Conservation (phyloP, 2,888 invertebrate species). For the Lithodes maja region DNA sequence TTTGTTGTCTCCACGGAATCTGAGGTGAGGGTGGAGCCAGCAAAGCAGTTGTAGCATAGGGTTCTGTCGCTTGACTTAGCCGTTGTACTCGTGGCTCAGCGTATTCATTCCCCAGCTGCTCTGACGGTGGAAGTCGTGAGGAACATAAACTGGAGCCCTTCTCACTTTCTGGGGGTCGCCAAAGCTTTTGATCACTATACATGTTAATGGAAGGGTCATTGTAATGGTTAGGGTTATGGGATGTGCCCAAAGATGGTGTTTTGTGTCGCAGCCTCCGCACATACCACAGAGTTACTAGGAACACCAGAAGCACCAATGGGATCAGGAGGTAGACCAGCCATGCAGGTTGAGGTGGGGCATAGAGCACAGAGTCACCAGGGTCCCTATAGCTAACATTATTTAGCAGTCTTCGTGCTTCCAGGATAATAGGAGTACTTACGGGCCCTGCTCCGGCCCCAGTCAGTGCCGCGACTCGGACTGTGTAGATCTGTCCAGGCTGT, state of each 20-base stretch:
- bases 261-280: conserved; percentile 43
- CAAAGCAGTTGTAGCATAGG: conserved; percentile 51
- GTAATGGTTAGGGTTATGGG: conserved; percentile 29
- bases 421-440: conserved; percentile 83
- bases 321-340: conserved; percentile 61
- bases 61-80: conserved; percentile 35
- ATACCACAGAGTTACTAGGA: conserved; percentile 47
- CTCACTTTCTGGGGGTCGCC: conserved; percentile 58
- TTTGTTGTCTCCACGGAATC: conserved; percentile 34
- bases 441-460: conserved; percentile 92
- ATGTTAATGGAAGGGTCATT: conserved; percentile 58
- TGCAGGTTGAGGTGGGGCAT: conserved; percentile 51
- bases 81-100: conserved; percentile 44
- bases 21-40: conserved; percentile 42
- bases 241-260: conserved; percentile 22
- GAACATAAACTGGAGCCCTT: conserved; percentile 51
- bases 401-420: conserved; percentile 20
- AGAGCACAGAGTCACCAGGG: conserved; percentile 42
- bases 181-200: conserved; percentile 64
- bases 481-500: conserved; percentile 88
- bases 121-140: conserved; percentile 51
- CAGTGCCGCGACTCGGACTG: conserved; percentile 84
- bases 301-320: conserved; percentile 56
- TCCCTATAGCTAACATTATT: background rate
- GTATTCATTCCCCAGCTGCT: conserved; percentile 42